Base-by-base conservation (phyloP, 2,113 vertebrate species). In the Cyprinodon brontotheroides region DNA sequence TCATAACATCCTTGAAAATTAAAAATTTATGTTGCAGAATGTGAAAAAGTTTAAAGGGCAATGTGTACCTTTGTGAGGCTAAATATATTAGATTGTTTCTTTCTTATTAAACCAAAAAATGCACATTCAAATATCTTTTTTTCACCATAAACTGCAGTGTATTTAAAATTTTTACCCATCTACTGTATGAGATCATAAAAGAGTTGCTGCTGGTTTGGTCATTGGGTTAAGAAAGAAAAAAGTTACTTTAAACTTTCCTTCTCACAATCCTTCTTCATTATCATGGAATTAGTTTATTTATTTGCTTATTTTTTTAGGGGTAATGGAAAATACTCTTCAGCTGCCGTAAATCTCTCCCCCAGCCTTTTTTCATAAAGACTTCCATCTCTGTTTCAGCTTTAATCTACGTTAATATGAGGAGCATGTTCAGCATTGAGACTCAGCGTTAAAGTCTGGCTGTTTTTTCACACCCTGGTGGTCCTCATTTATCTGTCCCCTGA, bases 401-500 rank as follows among this genome's bases (percentile, higher is more conserved):
- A 37, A 74, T 22, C 75, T 74, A 50, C 39, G 37, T 74, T 64
- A 67, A 73, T 71, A 74, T 65, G 36, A 13, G 70, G 74, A 47
- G 15, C 37, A 29, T 11, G 66, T 80, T 77, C 47, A 74, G 73
- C 62, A 73, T 72, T 41, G 47, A 64, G 63, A 72, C 61, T 15
- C 3, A 3, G 47, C 78, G 64, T 76, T 66, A 71, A 64, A 47
- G 66, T 69, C 70, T 9, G 45, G 53, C 20, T 85, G 78, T 86
- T 88, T 86, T n/a, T 68, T 89, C 85, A 89, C 75, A 76, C 86
- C 59, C 67, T 66, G 91, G 90, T 90, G 91, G 90, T 92, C 89
- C 79, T 82, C 74, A 76, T 82, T 86, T 81, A 79, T 89, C 81
- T 79, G 84, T 89, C 87, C 84, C 86, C 87, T 89, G 83, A 11